Base-by-base conservation (phyloP, 2,888 invertebrate genomes). In the Osedax frankpressi region DNA sequence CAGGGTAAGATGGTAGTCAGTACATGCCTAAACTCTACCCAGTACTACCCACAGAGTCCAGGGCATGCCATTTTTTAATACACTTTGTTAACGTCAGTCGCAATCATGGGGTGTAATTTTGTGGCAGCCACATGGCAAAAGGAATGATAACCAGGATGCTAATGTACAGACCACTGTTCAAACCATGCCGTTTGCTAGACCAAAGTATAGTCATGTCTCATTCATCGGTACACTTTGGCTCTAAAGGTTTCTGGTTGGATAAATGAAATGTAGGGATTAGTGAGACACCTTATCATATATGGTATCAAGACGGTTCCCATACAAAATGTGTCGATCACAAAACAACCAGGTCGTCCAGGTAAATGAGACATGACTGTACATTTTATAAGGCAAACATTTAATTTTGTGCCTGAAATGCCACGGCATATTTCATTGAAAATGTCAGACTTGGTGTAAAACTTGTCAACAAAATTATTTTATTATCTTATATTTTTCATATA, bases 61-160 rank as follows among this genome's bases (percentile, higher is more conserved):
- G 63, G 63, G 63, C 63, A 62, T 62, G 63, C 63, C 63, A 62
- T 62, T 62, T 62, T 62, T 62, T 62, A 62, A 62, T 62, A 62
- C 11, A 62, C 3, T 62, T 6, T 62, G 63, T 3, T 62, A 62
- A 62, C 3, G 63, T 6, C 63, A 62, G 63, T 62, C 14, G 3
- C 11, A 62, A 62, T 62, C 62, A 62, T 11, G 11, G 1, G 11
- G 2, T 6, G 62, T 62, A 62, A 62, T 11, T 0, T 6, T 62
- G 62, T 62, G 62, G 62, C 62, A 62, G 62, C 11, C 62, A 62
- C 11, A 11, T 11, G 62, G 11, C 62, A 62, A 62, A 62, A 62
- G 2, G 62, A 62, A 2, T 62, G 62, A 62, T 62, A 62, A 62
- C 62, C 62, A 2, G 2, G 62, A 11, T 62, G 62, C 62, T 25